phyloP scores from a whole-genome alignment of 1,140 invertebrate species.

The Brachionus calyciflorus region DNA sequence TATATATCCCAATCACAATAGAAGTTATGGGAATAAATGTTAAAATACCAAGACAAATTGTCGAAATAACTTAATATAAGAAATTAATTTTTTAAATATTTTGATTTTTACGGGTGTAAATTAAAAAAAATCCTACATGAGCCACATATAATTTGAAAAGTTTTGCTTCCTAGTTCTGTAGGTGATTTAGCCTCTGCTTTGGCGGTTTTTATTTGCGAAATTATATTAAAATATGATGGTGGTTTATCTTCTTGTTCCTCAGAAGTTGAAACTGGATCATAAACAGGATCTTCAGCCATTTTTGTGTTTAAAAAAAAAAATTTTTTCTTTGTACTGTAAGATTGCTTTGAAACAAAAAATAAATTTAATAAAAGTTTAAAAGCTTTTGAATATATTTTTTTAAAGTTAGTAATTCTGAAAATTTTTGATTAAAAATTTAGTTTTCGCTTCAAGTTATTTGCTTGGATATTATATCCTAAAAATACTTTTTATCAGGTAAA shows the following conservation, averaged over 20 bases:
- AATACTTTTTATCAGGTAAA: too few species aligned
- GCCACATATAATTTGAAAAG: neutral
- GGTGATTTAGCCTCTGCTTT: constrained; percentile 34
- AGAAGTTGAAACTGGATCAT: constrained; percentile 24
- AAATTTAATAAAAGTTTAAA: too few species aligned
- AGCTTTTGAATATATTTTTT: too few species aligned
- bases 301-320: neutral
- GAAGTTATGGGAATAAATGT: neutral
- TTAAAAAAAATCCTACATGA: constrained; percentile 24
- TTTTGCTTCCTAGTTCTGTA: neutral
- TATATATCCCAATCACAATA: neutral
- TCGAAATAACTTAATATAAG: constrained; percentile 1
- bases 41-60: neutral
- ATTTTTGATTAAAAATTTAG: too few species aligned
- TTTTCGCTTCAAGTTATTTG: too few species aligned
- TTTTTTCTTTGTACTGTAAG: neutral
- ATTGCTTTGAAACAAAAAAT: too few species aligned
- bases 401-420: too few species aligned
- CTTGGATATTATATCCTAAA: too few species aligned
- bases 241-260: constrained; percentile 41
- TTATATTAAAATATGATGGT: constrained; percentile 43
- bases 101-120: neutral
- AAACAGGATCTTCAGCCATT: constrained; percentile 43
- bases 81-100: neutral
- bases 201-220: neutral